A percentile compares a stretch with the other conserved stretches of the same genome.
Conservation (phyloP, 2,113 vertebrate genomes). For the Notarius quadriscutis region DNA sequence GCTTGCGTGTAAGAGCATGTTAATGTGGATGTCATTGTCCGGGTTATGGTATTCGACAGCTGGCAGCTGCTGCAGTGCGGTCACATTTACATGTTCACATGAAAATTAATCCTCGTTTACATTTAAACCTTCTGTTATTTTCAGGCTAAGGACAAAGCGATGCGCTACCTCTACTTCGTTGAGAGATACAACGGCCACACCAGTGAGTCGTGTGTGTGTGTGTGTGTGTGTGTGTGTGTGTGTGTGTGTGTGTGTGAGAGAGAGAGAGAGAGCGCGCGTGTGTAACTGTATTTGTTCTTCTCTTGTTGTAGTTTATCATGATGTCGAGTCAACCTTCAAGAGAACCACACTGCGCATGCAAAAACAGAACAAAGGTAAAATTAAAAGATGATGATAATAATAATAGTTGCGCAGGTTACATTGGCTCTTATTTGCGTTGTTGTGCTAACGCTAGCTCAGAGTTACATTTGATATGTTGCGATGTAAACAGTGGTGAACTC, state of each 20-base stretch:
- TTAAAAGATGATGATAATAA: too few species aligned
- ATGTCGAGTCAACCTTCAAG: constrained; percentile 84
- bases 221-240: neutral
- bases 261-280: neutral
- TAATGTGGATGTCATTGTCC: too few species aligned
- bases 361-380: constrained; percentile 85
- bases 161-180: constrained; percentile 82
- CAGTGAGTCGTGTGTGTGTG: constrained; percentile 77
- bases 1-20: too few species aligned
- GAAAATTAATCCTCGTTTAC: neutral
- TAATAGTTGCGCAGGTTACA: too few species aligned
- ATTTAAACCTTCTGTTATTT: constrained; percentile 31
- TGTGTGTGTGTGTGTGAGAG: constrained; percentile 52
- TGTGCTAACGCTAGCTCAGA: too few species aligned
- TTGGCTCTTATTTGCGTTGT: too few species aligned
- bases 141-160: constrained; percentile 93
- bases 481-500: too few species aligned
- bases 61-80: too few species aligned
- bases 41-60: too few species aligned
- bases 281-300: neutral
- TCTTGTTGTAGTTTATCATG: constrained; percentile 84
- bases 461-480: too few species aligned
- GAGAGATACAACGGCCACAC: constrained; percentile 86
- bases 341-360: constrained; percentile 86
- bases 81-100: too few species aligned